phyloP scores from a whole-genome alignment of 2,797 vertebrate genomes.

The Denticeps clupeoides region DNA sequence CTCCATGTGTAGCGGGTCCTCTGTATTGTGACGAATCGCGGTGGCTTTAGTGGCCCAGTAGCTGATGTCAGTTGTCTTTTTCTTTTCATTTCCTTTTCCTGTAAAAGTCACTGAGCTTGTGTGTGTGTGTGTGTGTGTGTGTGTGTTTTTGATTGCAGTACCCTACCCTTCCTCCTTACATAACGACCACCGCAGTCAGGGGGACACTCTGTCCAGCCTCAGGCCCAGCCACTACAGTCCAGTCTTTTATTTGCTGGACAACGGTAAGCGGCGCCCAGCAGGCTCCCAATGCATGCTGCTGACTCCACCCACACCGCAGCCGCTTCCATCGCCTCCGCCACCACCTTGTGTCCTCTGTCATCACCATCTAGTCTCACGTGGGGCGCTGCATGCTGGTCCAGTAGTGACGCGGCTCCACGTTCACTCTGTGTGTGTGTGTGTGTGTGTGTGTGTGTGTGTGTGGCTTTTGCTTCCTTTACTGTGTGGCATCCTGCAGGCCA shows the following conservation, averaged over 20 bases:
- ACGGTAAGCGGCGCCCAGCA: slow-evolving; percentile 57
- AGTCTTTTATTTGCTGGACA: slow-evolving; percentile 74
- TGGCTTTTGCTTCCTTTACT: slow-evolving; percentile 14
- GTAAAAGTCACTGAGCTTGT: slow-evolving; percentile 21
- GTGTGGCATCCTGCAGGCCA: too few species aligned
- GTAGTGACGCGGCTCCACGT: background rate
- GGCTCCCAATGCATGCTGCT: background rate
- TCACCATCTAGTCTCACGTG: background rate
- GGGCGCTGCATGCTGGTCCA: background rate
- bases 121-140: slow-evolving; percentile 45
- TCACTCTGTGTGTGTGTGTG: slow-evolving; percentile 12
- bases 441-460: slow-evolving; percentile 7
- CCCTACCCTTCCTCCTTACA: slow-evolving; percentile 63
- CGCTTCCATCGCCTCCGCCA: background rate
- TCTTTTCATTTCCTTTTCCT: background rate
- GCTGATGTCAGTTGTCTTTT: too few species aligned
- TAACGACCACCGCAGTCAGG: slow-evolving; percentile 59
- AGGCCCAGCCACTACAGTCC: slow-evolving; percentile 70
- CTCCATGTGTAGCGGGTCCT: too few species aligned
- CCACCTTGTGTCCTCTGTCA: background rate
- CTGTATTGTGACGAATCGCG: too few species aligned
- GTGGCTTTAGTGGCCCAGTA: too few species aligned
- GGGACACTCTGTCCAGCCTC: slow-evolving; percentile 62
- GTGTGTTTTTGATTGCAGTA: slow-evolving; percentile 64
- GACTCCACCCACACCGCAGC: background rate